phyloP scores from a whole-genome alignment of 2,113 vertebrate genomes.

The Gnathonemus longibarbis region DNA sequence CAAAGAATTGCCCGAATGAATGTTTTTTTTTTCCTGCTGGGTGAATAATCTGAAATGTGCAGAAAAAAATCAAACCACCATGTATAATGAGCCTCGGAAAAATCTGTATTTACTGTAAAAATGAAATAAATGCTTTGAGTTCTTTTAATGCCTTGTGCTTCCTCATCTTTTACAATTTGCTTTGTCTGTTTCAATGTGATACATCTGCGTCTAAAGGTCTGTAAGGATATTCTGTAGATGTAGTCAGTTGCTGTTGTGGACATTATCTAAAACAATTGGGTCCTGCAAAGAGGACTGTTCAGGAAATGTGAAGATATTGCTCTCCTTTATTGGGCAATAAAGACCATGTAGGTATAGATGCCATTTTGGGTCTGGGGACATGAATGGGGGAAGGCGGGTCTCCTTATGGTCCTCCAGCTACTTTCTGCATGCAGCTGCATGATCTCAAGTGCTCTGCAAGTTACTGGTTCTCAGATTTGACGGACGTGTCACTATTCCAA shows the following conservation, averaged over 20 bases:
- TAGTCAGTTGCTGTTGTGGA: background rate
- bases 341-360: background rate
- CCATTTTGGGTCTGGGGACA: background rate
- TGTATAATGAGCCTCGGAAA: background rate
- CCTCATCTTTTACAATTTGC: background rate
- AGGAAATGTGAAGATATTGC: background rate
- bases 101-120: slow-evolving; percentile 13
- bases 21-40: background rate
- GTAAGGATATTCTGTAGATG: background rate
- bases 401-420: background rate
- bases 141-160: background rate
- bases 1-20: background rate
- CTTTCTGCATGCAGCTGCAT: background rate
- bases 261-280: background rate
- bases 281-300: background rate
- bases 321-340: background rate
- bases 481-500: background rate
- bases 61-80: background rate
- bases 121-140: slow-evolving; percentile 3
- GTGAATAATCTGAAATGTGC: background rate
- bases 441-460: background rate
- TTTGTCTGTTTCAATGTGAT: background rate
- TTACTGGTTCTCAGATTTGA: background rate
- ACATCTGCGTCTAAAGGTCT: background rate
- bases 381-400: background rate